Conservation (phyloP, 35 echinoderm and acorn worm genomes). For the Stichopus chloronotus region DNA sequence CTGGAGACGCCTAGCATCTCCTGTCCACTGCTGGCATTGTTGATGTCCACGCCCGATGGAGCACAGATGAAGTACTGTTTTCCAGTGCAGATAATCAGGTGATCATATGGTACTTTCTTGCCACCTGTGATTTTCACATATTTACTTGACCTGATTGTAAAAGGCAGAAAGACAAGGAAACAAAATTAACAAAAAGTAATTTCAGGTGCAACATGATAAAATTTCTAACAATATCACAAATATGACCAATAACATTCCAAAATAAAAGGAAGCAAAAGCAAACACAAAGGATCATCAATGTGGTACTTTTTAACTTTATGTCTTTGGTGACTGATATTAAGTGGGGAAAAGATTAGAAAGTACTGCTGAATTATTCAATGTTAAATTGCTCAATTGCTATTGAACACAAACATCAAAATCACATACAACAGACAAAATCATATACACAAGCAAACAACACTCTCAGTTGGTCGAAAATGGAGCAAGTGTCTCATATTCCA, state of each 20-base stretch:
- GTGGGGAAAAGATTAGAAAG: too few species aligned
- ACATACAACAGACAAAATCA: too few species aligned
- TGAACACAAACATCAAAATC: too few species aligned
- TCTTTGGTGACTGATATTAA: too few species aligned
- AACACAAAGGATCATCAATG: background rate
- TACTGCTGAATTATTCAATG: too few species aligned
- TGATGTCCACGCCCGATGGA: constrained; percentile 82
- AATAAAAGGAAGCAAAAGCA: background rate
- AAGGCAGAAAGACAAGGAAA: background rate
- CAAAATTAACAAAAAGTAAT: background rate
- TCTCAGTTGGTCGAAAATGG: too few species aligned
- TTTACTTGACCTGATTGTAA: constrained; percentile 78
- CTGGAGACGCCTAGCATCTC: constrained; percentile 68
- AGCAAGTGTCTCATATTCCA: too few species aligned
- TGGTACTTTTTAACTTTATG: too few species aligned
- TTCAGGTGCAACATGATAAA: background rate
- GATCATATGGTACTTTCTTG: constrained; percentile 88
- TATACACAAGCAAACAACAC: too few species aligned
- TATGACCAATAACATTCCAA: background rate
- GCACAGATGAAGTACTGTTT: constrained; percentile 84
- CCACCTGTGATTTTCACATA: constrained; percentile 88
- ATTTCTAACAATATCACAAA: background rate
- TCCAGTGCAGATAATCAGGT: constrained; percentile 85
- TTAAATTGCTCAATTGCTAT: too few species aligned
- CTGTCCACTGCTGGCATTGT: constrained; percentile 56